phyloP scores from a whole-genome alignment of 1,140 invertebrate genomes.

The Nasonia vitripennis region DNA sequence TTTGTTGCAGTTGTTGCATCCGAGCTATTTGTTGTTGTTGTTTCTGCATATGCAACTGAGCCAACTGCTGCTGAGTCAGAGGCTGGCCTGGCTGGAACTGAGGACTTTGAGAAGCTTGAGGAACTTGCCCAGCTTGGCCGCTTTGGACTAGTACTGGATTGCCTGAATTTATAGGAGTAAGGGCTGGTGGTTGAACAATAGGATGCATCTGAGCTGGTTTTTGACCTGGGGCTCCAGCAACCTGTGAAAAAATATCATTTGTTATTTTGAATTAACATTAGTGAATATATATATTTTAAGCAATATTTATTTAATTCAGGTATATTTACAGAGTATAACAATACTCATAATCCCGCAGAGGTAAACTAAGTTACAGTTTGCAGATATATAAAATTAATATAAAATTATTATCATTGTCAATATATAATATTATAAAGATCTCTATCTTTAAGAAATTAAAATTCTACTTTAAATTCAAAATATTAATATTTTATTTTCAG shows the following conservation, averaged over 20 bases:
- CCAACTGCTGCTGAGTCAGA: conserved; percentile 66
- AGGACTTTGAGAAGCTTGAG: conserved; percentile 63
- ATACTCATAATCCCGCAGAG: too few species aligned
- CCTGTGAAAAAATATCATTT: conserved; percentile 51
- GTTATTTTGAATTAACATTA: not conserved
- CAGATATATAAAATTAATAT: too few species aligned
- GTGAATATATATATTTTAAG: not conserved
- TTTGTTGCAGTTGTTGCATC: conserved; percentile 66
- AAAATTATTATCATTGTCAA: too few species aligned
- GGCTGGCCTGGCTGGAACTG: conserved; percentile 76
- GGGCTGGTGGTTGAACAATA: conserved; percentile 70
- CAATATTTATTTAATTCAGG: too few species aligned
- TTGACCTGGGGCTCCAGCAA: conserved; percentile 63
- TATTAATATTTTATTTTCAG: too few species aligned
- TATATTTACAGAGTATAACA: too few species aligned
- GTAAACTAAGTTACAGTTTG: too few species aligned
- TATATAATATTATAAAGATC: too few species aligned
- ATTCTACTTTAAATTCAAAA: not conserved
- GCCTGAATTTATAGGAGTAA: conserved; percentile 70
- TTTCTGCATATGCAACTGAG: conserved; percentile 65
- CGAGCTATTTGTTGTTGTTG: conserved; percentile 76
- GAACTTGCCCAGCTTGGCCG: conserved; percentile 61
- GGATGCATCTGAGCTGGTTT: conserved; percentile 66
- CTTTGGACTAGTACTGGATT: conserved; percentile 71
- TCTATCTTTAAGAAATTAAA: too few species aligned